Conservation (phyloP, 2,797 vertebrate genomes). For the Danio aesculapii region DNA sequence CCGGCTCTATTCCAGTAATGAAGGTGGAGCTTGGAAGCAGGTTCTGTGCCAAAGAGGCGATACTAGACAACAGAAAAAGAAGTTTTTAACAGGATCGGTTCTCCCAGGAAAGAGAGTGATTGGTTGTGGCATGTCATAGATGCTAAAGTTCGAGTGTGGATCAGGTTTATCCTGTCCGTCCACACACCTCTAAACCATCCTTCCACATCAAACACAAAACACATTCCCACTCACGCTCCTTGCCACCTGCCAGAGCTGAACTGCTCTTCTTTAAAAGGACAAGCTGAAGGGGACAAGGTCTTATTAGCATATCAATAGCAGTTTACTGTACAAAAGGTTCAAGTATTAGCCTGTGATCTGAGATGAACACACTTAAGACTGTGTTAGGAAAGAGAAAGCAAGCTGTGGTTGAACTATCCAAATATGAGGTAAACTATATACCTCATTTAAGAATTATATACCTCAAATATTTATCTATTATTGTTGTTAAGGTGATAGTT, state of each 20-base stretch:
- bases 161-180: slow-evolving; percentile 82
- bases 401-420: neutral
- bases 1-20: slow-evolving; percentile 13
- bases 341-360: slow-evolving; percentile 26
- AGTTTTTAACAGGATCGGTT: slow-evolving; percentile 57
- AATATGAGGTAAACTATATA: neutral
- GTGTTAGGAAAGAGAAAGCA: neutral
- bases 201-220: slow-evolving; percentile 59
- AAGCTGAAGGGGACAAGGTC: slow-evolving; percentile 27
- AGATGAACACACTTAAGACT: slow-evolving; percentile 3
- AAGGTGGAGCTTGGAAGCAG: slow-evolving; percentile 39
- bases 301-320: slow-evolving; percentile 39
- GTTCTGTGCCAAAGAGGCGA: slow-evolving; percentile 12
- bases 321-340: slow-evolving; percentile 16
- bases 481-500: neutral
- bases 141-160: slow-evolving; percentile 59
- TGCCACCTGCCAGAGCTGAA: slow-evolving; percentile 22
- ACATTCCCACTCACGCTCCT: slow-evolving; percentile 49
- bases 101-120: slow-evolving; percentile 60
- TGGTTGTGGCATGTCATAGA: slow-evolving; percentile 68
- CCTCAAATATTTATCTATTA: neutral
- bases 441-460: neutral
- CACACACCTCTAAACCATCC: slow-evolving; percentile 62
- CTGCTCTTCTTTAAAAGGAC: slow-evolving; percentile 21
- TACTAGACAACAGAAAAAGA: neutral